Base-by-base conservation (phyloP, 1,140 invertebrate species). In the Vanessa atalanta region DNA sequence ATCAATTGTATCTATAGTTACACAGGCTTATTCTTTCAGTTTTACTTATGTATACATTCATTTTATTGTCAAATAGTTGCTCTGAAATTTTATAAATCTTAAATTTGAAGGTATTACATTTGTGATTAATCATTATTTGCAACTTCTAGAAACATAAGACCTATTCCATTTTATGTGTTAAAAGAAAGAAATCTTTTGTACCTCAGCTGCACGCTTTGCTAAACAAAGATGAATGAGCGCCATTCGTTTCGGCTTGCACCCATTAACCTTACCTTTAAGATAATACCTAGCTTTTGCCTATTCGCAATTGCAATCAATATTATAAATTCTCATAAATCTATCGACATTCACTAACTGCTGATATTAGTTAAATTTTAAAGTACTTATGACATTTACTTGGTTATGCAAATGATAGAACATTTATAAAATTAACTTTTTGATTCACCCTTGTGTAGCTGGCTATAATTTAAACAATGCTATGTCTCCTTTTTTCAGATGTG, bases 221-320 rank as follows among this genome's bases (percentile, higher is more conserved):
- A 37, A 67, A 67, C 65, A 67, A 67, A 67, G 65, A 67, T 47
- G 23, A 55, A 67, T 55, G 48, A 50, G 50, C 26, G 53, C 51
- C 65, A 53, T 67, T 67, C 48, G 53, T 60, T 69, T 69, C 53
- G 53, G 53, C 67, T 60, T 69, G 53, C 67, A 60, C 53, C 67
- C 67, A 69, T 69, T 69, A 69, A 69, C 67, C 53, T 69, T 60
- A 26, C 67, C 53, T 55, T 69, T 69, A 69, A 69, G 67, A 69
- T 69, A 69, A 69, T 69, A 53, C 37, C 65, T 31, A 53, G 51
- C 43, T 69, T 69, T 69, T 57, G 57, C 53, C 31, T 37, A 69
- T 43, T 69, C 53, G 14, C 66, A 43, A 47, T 55, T n/a, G 65
- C 23, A 68, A 57, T 69, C 31, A 60, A 43, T 69, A 69, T 69